phyloP scores from a whole-genome alignment of 2,113 vertebrate genomes.

The Podilymbus podiceps region DNA sequence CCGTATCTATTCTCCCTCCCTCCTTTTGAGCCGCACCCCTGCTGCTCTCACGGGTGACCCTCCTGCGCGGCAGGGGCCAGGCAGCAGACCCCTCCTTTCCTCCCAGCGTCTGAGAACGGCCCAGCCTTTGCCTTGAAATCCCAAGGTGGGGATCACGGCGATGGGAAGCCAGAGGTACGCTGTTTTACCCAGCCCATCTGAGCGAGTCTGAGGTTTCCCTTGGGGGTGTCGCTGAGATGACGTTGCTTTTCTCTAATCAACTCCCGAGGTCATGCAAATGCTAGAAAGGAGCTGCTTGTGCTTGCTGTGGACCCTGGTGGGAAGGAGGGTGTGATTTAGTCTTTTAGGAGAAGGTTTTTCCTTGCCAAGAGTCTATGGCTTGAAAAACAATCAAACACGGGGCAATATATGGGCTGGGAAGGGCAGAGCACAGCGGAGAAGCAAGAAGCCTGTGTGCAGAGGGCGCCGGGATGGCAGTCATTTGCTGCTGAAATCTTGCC shows the following conservation, averaged over 20 bases:
- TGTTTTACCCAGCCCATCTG: background rate
- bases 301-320: background rate
- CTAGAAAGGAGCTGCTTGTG: conserved; percentile 58
- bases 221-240: conserved; percentile 69
- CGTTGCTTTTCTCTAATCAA: conserved; percentile 70
- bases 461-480: background rate
- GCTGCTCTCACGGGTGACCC: background rate
- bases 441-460: background rate
- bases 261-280: conserved; percentile 75
- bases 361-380: conserved; percentile 46
- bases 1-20: background rate
- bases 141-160: background rate
- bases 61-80: background rate
- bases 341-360: conserved; percentile 24
- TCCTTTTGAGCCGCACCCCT: background rate
- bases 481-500: background rate
- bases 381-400: conserved; percentile 72
- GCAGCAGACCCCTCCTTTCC: background rate
- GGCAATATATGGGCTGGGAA: background rate
- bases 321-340: conserved; percentile 62
- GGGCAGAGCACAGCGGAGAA: background rate
- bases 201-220: background rate
- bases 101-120: background rate
- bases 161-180: background rate
- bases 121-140: background rate